Conservation (phyloP, 2,797 vertebrate species). For the Leptodactylus fallax region DNA sequence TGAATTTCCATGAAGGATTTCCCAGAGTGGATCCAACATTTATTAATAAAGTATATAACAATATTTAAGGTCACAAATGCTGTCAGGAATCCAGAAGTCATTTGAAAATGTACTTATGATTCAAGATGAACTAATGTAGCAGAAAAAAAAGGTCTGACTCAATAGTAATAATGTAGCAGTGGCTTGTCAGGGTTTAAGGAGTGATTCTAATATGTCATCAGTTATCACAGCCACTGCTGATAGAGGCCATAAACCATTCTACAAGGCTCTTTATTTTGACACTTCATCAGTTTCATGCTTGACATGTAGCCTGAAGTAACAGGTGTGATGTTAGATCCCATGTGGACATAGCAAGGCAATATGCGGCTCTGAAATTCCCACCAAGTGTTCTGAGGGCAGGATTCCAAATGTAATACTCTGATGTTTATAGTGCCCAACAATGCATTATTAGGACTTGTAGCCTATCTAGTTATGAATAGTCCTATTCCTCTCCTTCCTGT, state of each 20-base stretch:
- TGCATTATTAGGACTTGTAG: conserved; percentile 5
- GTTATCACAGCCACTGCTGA: neutral
- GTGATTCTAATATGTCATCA: conserved; percentile 40
- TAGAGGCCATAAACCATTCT: conserved; percentile 24
- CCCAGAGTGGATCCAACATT: too few relatives aligned
- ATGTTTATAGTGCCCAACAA: neutral
- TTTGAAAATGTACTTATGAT: too few relatives aligned
- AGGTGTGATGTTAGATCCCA: neutral
- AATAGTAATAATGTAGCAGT: neutral
- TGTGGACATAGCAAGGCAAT: conserved; percentile 14
- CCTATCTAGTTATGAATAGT: neutral
- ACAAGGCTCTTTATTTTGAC: conserved; percentile 39
- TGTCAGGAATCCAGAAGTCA: too few relatives aligned
- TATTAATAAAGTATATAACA: too few relatives aligned
- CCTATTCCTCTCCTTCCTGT: neutral
- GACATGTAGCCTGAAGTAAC: conserved; percentile 12
- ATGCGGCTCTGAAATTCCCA: conserved; percentile 37
- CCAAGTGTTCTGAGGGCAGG: neutral
- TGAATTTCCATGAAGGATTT: too few relatives aligned
- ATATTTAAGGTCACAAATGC: too few relatives aligned
- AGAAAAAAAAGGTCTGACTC: neutral
- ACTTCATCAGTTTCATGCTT: conserved; percentile 24
- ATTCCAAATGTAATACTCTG: conserved; percentile 11
- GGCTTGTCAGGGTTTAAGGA: neutral
- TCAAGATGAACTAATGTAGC: too few relatives aligned